Percentiles rank a stretch among this genome's conserved stretches.
Evolutionary conservation across 2,888 invertebrate species (phyloP).

Genomic region (Leptopilina syphax): DNA sequence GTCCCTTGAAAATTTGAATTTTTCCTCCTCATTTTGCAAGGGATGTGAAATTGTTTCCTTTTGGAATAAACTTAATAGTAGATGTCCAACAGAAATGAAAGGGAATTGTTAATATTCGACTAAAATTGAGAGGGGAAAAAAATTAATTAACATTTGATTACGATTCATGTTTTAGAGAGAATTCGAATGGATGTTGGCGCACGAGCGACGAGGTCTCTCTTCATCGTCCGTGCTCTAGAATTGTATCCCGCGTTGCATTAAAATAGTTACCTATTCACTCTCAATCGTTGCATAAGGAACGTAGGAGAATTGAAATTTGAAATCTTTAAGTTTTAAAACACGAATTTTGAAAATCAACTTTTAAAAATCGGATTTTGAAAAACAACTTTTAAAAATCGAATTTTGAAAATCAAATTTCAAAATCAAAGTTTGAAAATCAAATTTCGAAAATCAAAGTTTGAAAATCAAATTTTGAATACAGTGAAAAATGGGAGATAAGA

Average conservation of each 20-base stretch:
- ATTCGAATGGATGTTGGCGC: constrained; percentile 41
- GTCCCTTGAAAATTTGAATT: not conserved
- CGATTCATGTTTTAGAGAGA: not conserved
- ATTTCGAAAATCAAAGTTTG: too few relatives aligned
- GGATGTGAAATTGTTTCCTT: not conserved
- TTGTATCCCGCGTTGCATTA: constrained; percentile 29
- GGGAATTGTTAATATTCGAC: not conserved
- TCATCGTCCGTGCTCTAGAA: constrained; percentile 65
- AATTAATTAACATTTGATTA: not conserved
- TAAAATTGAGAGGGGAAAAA: not conserved
- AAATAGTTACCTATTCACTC: not conserved
- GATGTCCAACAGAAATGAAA: too few relatives aligned
- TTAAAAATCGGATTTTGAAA: too few relatives aligned
- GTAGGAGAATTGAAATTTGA: not conserved
- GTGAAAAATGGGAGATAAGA: too few relatives aligned
- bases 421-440: too few relatives aligned
- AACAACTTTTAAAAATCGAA: too few relatives aligned
- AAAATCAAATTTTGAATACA: too few relatives aligned
- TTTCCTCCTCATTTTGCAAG: not conserved
- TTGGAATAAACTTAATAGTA: not conserved
- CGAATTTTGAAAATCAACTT: too few relatives aligned
- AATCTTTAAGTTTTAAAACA: too few relatives aligned
- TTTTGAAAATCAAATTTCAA: too few relatives aligned
- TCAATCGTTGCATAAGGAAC: not conserved
- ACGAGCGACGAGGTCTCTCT: constrained; percentile 60